Base-by-base conservation (phyloP, 2,888 invertebrate species). In the Macrostomum cliftonense region DNA sequence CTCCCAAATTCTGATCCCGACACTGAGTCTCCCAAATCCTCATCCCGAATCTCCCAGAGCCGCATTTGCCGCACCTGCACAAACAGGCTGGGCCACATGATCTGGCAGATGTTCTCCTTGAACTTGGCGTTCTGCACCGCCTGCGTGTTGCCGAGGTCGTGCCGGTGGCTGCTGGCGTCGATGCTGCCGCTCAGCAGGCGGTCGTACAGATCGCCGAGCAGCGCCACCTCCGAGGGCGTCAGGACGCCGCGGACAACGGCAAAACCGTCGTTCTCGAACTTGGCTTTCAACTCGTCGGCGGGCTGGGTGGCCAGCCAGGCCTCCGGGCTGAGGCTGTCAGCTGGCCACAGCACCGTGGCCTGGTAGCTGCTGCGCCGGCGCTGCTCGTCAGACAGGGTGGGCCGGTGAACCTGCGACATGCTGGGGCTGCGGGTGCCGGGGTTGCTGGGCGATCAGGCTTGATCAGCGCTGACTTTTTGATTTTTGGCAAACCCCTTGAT, bases 31-130 rank as follows among this genome's bases (percentile, higher is more conserved):
- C n/a, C n/a, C n/a, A n/a, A n/a, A n/a, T n/a, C n/a, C n/a, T n/a
- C n/a, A n/a, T n/a, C n/a, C n/a, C n/a, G n/a, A n/a, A n/a, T n/a
- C n/a, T n/a, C n/a, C n/a, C n/a, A n/a, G n/a, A n/a, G n/a, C n/a
- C n/a, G n/a, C n/a, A n/a, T n/a, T n/a, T n/a, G n/a, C n/a, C 21
- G 42, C 20, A 39, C 16, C 11, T 52, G 43, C 2, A 55, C 51
- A 28, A 54, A 55, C 16, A 55, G 12, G 14, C 50, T 52, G 16
- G 55, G 55, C 55, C 55, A 55, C 55, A 55, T 55, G 17, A 55
- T 55, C 47, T 55, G 55, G 45, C 52, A 52, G 20, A 55, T 55
- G 43, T 55, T 55, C 39, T 55, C 55, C n/a, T 44, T 44, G 40
- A 12, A 17, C 40, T 47, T 19, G 12, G 45, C n/a, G 20, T 11